phyloP scores from a whole-genome alignment of 2,797 vertebrate species.

The Eurystomus glaucurus region DNA sequence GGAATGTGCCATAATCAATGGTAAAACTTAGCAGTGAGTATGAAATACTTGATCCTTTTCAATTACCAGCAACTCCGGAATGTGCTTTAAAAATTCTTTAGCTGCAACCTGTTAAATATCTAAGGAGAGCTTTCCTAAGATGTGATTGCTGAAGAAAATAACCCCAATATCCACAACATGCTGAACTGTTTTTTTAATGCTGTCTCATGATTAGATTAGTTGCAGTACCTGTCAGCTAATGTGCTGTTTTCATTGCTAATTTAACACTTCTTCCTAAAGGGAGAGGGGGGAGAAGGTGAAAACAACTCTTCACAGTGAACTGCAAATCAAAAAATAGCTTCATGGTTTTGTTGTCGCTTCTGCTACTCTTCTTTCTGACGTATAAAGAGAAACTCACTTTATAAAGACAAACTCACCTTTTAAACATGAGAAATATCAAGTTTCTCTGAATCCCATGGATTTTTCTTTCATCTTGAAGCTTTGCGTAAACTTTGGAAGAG shows the following conservation, averaged over 20 bases:
- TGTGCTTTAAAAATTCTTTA: constrained; percentile 28
- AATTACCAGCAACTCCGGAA: constrained; percentile 4
- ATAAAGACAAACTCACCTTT: constrained; percentile 30
- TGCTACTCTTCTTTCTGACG: background rate
- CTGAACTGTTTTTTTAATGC: constrained; percentile 38
- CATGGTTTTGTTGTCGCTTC: constrained; percentile 41
- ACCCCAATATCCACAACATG: background rate
- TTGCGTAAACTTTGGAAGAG: constrained; percentile 19
- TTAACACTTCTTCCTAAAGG: constrained; percentile 60
- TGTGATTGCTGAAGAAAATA: constrained; percentile 47
- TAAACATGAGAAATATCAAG: constrained; percentile 24
- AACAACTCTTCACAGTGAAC: constrained; percentile 30
- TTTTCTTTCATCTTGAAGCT: constrained; percentile 20
- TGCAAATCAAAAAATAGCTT: constrained; percentile 63
- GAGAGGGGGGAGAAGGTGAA: constrained; percentile 38
- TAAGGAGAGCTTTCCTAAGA: background rate
- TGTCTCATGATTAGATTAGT: constrained; percentile 70
- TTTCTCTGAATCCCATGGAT: background rate
- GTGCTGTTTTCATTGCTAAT: constrained; percentile 58
- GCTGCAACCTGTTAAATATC: background rate
- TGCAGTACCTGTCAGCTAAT: constrained; percentile 64
- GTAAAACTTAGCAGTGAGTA: constrained; percentile 10
- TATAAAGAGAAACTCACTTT: constrained; percentile 12
- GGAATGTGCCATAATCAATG: constrained; percentile 22
- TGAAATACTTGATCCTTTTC: constrained; percentile 35